Conservation (phyloP, 53 echinoderm and acorn worm species). For the Zoroaster sp. region DNA sequence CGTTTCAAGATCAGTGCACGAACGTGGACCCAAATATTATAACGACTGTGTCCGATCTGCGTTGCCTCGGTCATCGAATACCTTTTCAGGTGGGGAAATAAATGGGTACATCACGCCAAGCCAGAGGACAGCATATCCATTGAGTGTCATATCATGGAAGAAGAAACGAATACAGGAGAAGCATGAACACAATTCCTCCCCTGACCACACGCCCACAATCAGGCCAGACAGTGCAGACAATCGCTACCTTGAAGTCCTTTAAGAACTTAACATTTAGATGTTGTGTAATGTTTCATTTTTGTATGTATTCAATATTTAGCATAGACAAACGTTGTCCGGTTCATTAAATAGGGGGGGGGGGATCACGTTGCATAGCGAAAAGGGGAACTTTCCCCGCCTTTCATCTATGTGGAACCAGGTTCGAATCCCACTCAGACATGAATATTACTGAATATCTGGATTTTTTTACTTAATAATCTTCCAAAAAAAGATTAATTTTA, state of each 20-base stretch:
- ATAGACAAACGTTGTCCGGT: too few species aligned
- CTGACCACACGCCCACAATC: not conserved
- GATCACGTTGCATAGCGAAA: too few species aligned
- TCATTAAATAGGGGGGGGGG: too few species aligned
- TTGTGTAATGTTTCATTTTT: too few species aligned
- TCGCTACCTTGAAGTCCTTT: constrained; percentile 28
- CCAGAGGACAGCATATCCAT: not conserved
- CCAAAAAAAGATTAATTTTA: too few species aligned
- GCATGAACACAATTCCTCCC: not conserved
- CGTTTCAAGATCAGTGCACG: constrained; percentile 24
- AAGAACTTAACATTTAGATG: not conserved
- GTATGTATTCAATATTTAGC: too few species aligned
- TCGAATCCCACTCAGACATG: too few species aligned
- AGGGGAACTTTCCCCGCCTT: too few species aligned
- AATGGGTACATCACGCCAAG: constrained; percentile 48
- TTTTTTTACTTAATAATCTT: too few species aligned
- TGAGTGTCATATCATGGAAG: constrained; percentile 24
- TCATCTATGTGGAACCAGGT: too few species aligned
- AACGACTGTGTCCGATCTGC: constrained; percentile 13
- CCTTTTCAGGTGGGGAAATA: constrained; percentile 14
- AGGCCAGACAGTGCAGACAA: constrained; percentile 24
- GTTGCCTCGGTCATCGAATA: constrained; percentile 11
- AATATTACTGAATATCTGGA: too few species aligned
- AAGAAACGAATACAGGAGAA: not conserved
- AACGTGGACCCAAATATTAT: constrained; percentile 27